Base-by-base conservation (phyloP, 2,113 vertebrate species). In the Campylorhamphus procurvoides region DNA sequence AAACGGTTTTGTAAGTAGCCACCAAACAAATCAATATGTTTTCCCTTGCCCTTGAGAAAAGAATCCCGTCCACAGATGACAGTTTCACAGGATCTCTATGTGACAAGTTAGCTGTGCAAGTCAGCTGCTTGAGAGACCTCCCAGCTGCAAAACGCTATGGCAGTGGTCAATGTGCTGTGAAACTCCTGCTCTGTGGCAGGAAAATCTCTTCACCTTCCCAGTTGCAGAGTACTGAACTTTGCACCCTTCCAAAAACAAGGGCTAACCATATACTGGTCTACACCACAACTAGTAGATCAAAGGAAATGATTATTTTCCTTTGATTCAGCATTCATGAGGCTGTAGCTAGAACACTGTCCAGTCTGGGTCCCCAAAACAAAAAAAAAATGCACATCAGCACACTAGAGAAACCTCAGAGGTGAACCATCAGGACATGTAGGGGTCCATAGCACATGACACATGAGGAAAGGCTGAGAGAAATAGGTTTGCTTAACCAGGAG, bases 141-240 rank as follows among this genome's bases (percentile, higher is more conserved):
- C 74, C 46, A 88, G 74, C 40, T 76, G 46, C 49, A 82, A 69
- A 89, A 52, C 5, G 6, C 33, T 47, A 63, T 1, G 4, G 13
- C 39, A 82, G 18, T 62, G 79, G 49, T 73, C 82, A 83, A 14
- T n/a, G 18, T 56, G 40, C 12, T 93, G 31, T 46, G 92, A 73
- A 73, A 66, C 35, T 74, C 62, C 60, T 78, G 23, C 60, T 76
- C 66, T 79, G 28, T 73, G 37, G 77, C 40, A 77, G 39, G n/a
- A 95, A 89, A 89, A 72, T 35, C 18, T 66, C 33, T 89, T 66
- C 56, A 81, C 69, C 64, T 85, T 87, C 78, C 91, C 92, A 93
- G 62, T 37, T 85, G 78, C 52, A 85, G 58, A 82, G 27, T 13
- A 60, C 33, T 93, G 87, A 93, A 91, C 44, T 91, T 55, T 85